Evolutionary conservation across 2,113 vertebrate species (phyloP), one percentile per base, ranked within the genome.

Genomic region (Symphodus melops): DNA sequence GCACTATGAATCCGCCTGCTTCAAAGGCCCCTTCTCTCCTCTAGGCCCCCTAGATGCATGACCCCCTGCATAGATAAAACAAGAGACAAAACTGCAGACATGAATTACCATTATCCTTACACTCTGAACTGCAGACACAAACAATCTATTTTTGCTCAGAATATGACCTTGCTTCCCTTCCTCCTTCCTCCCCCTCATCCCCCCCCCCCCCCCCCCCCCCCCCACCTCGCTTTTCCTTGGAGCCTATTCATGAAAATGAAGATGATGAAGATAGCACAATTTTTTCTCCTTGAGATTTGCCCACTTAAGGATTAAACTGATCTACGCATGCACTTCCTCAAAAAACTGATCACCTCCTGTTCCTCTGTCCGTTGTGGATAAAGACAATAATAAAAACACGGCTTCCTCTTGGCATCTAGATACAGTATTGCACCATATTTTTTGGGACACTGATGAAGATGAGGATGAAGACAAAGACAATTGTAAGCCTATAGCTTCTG

Each of bases 1-100:
- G 95, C 96, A 97, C 94, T 96, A 97, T 57, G 96, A 97, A 93
- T 97, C 96, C 0, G 96, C 96, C 79, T 97, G 96, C 93, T 97
- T 97, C 93, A 97, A 97, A 93, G 95, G 96, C 77, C 91, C 93
- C 53, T 95, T 92, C 78, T 93, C 94, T 42, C 92, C 91, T 11
- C 83, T 94, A 17, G 87, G 94, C 70, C 89, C 94, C 57, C 78
- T 94, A 65, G 92, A 94, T 82, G 93, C 90, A 90, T 94, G 92
- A 94, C 92, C 86, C 86, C 83, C 64, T 39, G 67, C 70, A 58
- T 53, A 91, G 73, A 78, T 66, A 10, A 77, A 83, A 83, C 58
- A 68, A 85, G 37, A 23, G 76, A 81, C 68, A 44, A 67, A 88
- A 83, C 83, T 84, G 85, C 86, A 90, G 84, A 87, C 60, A 51